Evolutionary conservation across 2,888 invertebrate species (phyloP).

Genomic region (Nomada lathburiana): DNA sequence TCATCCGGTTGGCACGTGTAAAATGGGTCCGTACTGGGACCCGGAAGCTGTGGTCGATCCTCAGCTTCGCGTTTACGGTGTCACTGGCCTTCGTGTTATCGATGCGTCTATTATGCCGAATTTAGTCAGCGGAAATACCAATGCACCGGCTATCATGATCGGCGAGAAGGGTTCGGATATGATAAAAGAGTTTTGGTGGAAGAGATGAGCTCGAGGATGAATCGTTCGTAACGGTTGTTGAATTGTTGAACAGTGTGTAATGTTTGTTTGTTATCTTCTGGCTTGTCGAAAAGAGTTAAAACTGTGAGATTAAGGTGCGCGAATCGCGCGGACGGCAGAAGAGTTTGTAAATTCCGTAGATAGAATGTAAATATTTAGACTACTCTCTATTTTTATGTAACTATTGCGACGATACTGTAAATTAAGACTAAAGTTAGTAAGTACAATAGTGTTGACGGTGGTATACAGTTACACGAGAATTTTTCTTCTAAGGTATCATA

Average conservation of each 20-base stretch:
- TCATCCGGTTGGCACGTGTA: conserved; percentile 94
- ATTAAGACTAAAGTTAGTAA: neutral
- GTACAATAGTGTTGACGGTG: neutral
- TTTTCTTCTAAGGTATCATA: neutral
- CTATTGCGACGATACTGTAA: neutral
- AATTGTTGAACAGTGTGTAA: neutral
- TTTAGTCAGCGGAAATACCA: conserved; percentile 93
- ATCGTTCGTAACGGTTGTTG: neutral
- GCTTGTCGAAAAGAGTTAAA: too few relatives aligned
- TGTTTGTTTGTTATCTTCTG: too few relatives aligned
- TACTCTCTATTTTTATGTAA: neutral
- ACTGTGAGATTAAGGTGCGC: too few relatives aligned
- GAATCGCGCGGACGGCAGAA: neutral
- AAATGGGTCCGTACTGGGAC: conserved; percentile 96
- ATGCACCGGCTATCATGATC: conserved; percentile 95
- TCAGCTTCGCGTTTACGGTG: conserved; percentile 91
- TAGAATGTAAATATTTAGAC: neutral
- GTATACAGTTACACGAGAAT: conserved; percentile 17
- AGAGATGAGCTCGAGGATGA: conserved; percentile 83
- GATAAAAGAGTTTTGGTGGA: conserved; percentile 93
- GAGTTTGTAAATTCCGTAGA: neutral
- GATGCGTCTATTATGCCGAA: conserved; percentile 95
- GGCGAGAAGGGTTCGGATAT: conserved; percentile 95
- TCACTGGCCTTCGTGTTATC: conserved; percentile 91
- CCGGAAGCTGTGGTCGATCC: conserved; percentile 93